Base-by-base conservation (phyloP, 2,113 vertebrate species). In the Ciconia boyciana region DNA sequence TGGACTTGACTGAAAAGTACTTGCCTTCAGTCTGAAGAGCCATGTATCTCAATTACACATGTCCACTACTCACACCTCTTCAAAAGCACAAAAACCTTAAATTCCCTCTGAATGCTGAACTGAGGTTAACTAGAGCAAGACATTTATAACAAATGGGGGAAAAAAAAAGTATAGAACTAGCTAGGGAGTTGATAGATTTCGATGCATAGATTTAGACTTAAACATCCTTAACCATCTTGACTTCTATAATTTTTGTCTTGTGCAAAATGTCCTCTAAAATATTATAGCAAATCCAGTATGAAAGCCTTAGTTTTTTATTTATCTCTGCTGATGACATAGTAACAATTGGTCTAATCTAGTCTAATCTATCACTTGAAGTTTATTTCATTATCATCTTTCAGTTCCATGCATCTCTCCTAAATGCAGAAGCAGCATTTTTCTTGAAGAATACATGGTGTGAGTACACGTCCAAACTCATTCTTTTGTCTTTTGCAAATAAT, bases 371-470 rank as follows among this genome's bases (percentile, higher is more conserved):
- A 90, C 24, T 86, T 66, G 36, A 85, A 44, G 51, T 70, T 87
- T 21, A 89, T 65, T 90, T 87, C 51, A 70, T 84, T 46, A 91
- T 31, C 21, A 48, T 83, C 70, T 55, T 83, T 75, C 68, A 64
- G 39, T 31, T 86, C 54, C 28, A 39, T 12, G 51, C 12, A 28
- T 31, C 51, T 66, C 64, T 87, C 46, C 62, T 57, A 77, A 88
- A 80, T 78, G 90, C 82, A 94, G 54, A 74, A 74, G 46, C 31
- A 93, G 90, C 71, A 22, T 29, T 91, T 85, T 91, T 93, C 62
- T 90, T 90, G 89, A 97, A 80, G 92, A 92, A 83, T 91, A 91
- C 51, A 72, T 14, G 54, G 75, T 71, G 29, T 89, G 78, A 94
- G 87, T 34, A 85, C 46, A 70, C 54, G 93, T 94, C 95, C 78